Evolutionary conservation across 92 coral and sea anemone species (phyloP).

Genomic region (Ricordea florida): DNA sequence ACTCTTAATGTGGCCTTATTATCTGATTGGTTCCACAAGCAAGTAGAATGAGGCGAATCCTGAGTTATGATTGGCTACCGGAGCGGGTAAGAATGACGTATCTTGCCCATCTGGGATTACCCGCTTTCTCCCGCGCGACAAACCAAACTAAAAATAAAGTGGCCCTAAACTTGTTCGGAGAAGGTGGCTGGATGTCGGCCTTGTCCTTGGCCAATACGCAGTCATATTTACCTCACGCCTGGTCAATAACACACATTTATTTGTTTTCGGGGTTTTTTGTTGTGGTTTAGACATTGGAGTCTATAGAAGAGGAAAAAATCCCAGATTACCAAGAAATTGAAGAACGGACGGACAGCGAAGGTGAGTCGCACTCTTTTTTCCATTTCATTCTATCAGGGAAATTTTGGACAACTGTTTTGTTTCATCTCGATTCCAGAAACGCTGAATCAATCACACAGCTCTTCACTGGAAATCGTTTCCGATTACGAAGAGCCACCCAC

Average conservation of each 20-base stretch:
- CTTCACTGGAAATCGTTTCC: not conserved
- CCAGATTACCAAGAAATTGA: constrained; percentile 28
- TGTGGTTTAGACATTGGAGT: not conserved
- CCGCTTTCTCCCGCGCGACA: no score
- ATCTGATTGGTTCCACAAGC: no score
- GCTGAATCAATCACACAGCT: not conserved
- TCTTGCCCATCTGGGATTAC: no score
- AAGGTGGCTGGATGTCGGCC: no score
- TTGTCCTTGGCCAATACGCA: no score
- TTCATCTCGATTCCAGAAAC: constrained; percentile 1
- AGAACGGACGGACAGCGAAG: constrained; percentile 36
- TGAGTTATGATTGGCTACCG: no score
- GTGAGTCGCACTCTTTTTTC: not conserved
- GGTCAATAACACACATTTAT: not conserved
- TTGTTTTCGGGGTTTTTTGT: not conserved
- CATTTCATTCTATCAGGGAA: not conserved
- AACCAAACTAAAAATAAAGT: no score
- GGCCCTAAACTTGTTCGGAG: no score
- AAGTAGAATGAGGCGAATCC: no score
- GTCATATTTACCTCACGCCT: no score
- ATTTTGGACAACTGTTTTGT: not conserved
- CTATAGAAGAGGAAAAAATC: constrained; percentile 17
- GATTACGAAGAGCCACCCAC: constrained; percentile 36
- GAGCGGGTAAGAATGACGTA: no score
- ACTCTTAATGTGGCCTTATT: no score